Conservation (phyloP, 2,888 invertebrate species). For the Bimastos eiseni region DNA sequence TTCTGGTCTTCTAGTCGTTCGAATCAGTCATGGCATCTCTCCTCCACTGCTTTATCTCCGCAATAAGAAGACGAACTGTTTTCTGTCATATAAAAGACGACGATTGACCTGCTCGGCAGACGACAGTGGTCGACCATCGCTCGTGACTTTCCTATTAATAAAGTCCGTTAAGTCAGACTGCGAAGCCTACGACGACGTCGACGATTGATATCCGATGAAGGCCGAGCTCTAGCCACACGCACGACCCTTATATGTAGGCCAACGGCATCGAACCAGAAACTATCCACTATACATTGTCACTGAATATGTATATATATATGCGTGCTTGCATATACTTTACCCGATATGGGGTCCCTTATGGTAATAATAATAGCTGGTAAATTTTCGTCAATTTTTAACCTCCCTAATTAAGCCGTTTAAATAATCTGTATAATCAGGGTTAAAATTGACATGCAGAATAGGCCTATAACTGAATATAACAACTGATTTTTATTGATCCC, state of each 20-base stretch:
- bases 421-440: no score
- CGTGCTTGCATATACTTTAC: no score
- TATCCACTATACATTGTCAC: no score
- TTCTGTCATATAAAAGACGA: neutral
- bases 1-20: neutral
- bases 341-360: no score
- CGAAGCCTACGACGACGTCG: neutral
- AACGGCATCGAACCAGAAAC: neutral
- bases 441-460: no score
- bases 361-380: no score
- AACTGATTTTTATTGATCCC: no score
- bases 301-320: no score
- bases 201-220: neutral
- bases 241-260: neutral
- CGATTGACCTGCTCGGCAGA: neutral
- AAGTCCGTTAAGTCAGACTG: neutral
- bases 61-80: neutral
- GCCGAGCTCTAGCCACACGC: neutral
- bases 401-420: no score
- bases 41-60: neutral
- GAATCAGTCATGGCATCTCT: neutral
- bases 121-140: neutral
- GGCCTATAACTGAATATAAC: no score
- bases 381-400: no score
- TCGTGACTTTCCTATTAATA: conserved; percentile 1